Conservation (phyloP, 2,113 vertebrate genomes). For the Prolemur simus region DNA sequence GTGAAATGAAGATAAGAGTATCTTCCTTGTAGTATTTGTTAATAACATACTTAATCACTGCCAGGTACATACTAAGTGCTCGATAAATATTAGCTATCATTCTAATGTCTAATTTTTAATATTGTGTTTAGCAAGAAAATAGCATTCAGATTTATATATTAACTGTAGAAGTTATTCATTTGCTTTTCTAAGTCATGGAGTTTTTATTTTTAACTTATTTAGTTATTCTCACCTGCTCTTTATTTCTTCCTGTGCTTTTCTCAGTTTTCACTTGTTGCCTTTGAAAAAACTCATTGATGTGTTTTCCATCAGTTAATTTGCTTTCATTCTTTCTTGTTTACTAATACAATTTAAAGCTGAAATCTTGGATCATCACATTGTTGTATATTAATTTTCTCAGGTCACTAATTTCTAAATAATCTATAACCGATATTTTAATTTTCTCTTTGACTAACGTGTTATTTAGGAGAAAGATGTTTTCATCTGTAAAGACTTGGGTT, state of each 20-base stretch:
- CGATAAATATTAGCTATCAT: neutral
- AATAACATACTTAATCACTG: neutral
- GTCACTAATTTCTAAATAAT: slow-evolving; percentile 14
- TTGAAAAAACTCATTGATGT: neutral
- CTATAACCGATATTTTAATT: neutral
- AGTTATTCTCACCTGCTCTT: neutral
- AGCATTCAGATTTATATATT: neutral
- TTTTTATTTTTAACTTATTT: neutral
- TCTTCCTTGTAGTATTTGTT: neutral
- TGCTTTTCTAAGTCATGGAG: neutral
- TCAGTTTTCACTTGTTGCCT: neutral
- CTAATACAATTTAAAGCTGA: slow-evolving; percentile 9
- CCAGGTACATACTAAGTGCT: neutral
- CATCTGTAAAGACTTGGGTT: neutral
- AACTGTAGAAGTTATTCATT: neutral
- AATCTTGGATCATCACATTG: neutral
- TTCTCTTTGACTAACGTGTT: neutral
- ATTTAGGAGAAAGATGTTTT: slow-evolving; percentile 4
- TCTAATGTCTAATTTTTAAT: neutral
- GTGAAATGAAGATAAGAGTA: neutral
- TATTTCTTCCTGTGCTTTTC: neutral
- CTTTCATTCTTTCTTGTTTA: neutral
- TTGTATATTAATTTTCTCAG: neutral
- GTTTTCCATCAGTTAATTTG: neutral
- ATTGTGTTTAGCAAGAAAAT: neutral